A percentile compares a stretch with the other conserved stretches of the same genome.
Evolutionary conservation across 1,140 invertebrate species (phyloP).

Genomic region (Pentalonia nigronervosa): DNA sequence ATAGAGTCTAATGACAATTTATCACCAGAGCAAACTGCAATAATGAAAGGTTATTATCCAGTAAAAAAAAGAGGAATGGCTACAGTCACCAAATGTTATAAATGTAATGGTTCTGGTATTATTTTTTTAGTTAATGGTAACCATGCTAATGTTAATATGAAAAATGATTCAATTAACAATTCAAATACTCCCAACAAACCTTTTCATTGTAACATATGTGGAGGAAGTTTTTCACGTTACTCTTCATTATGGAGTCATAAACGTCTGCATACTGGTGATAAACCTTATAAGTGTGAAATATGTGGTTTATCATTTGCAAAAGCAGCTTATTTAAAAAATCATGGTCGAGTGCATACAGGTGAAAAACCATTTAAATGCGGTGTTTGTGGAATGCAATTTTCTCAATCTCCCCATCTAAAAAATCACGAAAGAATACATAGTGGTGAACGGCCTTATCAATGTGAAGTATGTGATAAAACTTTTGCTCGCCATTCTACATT

Average conservation of each 20-base stretch:
- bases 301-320: conserved; percentile 93
- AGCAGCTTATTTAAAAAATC: conserved; percentile 90
- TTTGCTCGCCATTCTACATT: conserved; percentile 85
- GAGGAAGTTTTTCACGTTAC: conserved; percentile 70
- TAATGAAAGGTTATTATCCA: conserved; percentile 74
- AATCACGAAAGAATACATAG: conserved; percentile 93
- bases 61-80: conserved; percentile 82
- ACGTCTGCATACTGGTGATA: conserved; percentile 84
- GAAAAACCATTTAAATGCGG: conserved; percentile 88
- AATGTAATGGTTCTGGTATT: conserved; percentile 85
- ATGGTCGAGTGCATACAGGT: conserved; percentile 79
- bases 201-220: conserved; percentile 86
- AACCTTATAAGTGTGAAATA: conserved; percentile 90
- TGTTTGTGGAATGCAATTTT: conserved; percentile 88
- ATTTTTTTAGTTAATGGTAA: conserved; percentile 76
- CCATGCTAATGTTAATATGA: conserved; percentile 63
- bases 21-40: conserved; percentile 60
- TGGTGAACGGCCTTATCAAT: conserved; percentile 87
- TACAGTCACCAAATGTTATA: conserved; percentile 84
- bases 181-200: conserved; percentile 72
- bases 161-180: conserved; percentile 55
- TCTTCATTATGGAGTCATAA: conserved; percentile 87
- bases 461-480: conserved; percentile 89
- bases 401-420: conserved; percentile 87
- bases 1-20: conserved; percentile 41